A percentile compares a stretch with the other conserved stretches of the same genome.
Evolutionary conservation across 2,888 invertebrate species (phyloP).

Genomic region (Trachelus troglodyta): DNA sequence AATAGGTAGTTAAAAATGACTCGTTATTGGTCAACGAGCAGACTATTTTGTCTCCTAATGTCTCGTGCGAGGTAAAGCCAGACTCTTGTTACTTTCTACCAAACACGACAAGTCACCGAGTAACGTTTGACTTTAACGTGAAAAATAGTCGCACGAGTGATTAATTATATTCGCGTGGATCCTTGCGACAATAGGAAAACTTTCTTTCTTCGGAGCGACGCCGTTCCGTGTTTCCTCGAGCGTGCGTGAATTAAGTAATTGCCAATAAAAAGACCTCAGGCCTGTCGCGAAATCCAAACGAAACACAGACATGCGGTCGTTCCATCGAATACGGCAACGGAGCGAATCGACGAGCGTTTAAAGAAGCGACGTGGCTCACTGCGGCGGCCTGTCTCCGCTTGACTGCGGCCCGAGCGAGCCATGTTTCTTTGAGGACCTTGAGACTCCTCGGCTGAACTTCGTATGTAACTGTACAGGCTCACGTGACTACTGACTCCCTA

Average conservation of each 20-base stretch:
- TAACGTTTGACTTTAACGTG: neutral
- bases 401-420: slow-evolving; percentile 8
- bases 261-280: neutral
- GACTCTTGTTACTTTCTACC: neutral
- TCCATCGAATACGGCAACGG: neutral
- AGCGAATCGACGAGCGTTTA: neutral
- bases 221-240: neutral
- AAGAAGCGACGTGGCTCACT: neutral
- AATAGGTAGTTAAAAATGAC: neutral
- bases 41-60: neutral
- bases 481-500: slow-evolving; percentile 29
- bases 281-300: neutral
- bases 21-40: neutral
- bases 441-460: slow-evolving; percentile 30
- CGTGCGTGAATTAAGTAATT: neutral
- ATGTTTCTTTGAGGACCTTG: slow-evolving; percentile 26
- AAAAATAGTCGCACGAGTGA: neutral
- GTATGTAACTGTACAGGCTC: slow-evolving; percentile 38
- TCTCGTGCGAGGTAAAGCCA: neutral
- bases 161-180: neutral
- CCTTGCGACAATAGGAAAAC: neutral
- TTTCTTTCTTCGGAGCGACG: neutral
- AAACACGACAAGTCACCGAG: neutral
- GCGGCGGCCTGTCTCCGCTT: slow-evolving; percentile 12
- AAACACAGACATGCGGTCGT: neutral